Evolutionary conservation across 2,797 vertebrate genomes (phyloP).

Genomic region (Karalla daura): DNA sequence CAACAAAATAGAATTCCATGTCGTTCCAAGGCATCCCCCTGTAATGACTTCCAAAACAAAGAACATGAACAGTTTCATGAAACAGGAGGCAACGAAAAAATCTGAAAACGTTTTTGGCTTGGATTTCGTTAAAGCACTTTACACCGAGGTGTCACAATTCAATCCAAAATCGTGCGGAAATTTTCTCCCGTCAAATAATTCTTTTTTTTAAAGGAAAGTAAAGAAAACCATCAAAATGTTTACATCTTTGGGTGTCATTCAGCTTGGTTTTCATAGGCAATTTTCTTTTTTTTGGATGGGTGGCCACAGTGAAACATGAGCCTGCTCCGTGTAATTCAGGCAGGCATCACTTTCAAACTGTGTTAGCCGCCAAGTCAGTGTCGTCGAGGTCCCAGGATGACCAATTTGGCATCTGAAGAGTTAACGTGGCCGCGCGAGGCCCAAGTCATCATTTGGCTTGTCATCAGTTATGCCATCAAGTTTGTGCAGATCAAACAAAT

Average conservation of each 20-base stretch:
- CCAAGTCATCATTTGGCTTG: slow-evolving; percentile 37
- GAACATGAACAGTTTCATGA: slow-evolving; percentile 20
- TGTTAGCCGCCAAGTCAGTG: slow-evolving; percentile 51
- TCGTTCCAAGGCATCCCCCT: slow-evolving; percentile 46
- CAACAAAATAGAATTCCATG: slow-evolving; percentile 62
- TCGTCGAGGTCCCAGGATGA: slow-evolving; percentile 52
- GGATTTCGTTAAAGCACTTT: slow-evolving; percentile 76
- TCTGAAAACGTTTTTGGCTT: slow-evolving; percentile 68
- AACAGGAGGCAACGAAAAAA: slow-evolving; percentile 40
- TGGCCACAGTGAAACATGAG: slow-evolving; percentile 51
- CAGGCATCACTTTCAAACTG: slow-evolving; percentile 30
- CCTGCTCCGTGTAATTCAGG: slow-evolving; percentile 33
- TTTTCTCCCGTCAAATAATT: slow-evolving; percentile 42
- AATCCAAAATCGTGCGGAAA: slow-evolving; percentile 37
- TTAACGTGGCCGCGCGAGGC: slow-evolving; percentile 47
- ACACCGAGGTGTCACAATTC: slow-evolving; percentile 55
- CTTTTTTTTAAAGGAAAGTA: slow-evolving; percentile 61
- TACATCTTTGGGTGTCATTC: slow-evolving; percentile 84
- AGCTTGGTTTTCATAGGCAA: slow-evolving; percentile 75
- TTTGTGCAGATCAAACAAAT: slow-evolving; percentile 30
- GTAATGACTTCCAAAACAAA: slow-evolving; percentile 49
- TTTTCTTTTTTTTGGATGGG: slow-evolving; percentile 79
- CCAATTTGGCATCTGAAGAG: slow-evolving; percentile 73
- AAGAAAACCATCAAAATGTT: slow-evolving; percentile 77
- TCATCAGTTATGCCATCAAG: slow-evolving; percentile 15